Conservation (phyloP, 2,797 vertebrate genomes). For the Centropyge bicolor region DNA sequence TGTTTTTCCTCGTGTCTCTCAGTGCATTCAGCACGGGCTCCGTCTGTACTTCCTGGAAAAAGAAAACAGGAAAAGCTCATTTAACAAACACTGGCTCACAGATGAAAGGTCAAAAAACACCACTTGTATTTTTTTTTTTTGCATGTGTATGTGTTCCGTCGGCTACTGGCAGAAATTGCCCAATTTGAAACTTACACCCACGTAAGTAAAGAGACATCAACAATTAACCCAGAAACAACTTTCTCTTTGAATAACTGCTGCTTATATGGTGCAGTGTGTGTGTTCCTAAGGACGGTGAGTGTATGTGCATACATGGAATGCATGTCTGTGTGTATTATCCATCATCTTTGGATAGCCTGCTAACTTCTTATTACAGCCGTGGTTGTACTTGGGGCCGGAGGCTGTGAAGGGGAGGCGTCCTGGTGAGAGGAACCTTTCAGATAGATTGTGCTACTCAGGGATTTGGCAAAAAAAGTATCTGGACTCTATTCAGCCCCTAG, state of each 20-base stretch:
- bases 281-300: neutral
- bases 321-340: constrained; percentile 24
- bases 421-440: constrained; percentile 53
- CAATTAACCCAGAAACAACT: neutral
- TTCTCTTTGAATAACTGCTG: constrained; percentile 41
- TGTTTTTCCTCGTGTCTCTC: constrained; percentile 72
- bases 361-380: neutral
- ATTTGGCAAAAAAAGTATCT: constrained; percentile 49
- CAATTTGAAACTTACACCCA: constrained; percentile 16
- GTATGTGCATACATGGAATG: neutral
- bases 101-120: neutral
- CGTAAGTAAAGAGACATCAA: constrained; percentile 15
- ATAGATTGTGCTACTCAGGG: constrained; percentile 37
- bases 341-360: constrained; percentile 9
- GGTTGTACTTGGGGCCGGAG: constrained; percentile 7
- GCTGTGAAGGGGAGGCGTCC: constrained; percentile 49
- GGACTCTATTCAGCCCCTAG: constrained; percentile 35
- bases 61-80: constrained; percentile 27
- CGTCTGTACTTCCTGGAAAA: constrained; percentile 81
- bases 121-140: neutral
- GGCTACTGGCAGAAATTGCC: constrained; percentile 8
- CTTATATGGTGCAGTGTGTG: neutral
- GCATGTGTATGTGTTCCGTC: neutral
- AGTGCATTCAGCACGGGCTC: constrained; percentile 84
- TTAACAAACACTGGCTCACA: constrained; percentile 14